phyloP scores from a whole-genome alignment of 2,797 vertebrate species.

The Pogoniulus pusillus region DNA sequence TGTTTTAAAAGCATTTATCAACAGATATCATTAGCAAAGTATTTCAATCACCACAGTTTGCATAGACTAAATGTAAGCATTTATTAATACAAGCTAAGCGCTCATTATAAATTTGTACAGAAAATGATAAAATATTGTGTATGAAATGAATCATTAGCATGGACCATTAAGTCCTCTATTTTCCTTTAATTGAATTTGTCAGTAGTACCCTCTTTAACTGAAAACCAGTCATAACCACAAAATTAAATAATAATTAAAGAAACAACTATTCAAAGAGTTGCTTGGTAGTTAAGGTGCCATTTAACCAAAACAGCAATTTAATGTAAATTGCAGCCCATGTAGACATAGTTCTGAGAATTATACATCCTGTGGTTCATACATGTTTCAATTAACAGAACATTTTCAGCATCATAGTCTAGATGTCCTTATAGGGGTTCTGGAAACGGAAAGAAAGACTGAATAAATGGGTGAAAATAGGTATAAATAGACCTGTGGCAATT shows the following conservation, averaged over 20 bases:
- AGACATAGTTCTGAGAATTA: slow-evolving; percentile 79
- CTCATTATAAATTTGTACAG: slow-evolving; percentile 89
- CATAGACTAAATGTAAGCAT: slow-evolving; percentile 78
- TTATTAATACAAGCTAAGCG: slow-evolving; percentile 84
- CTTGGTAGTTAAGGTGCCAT: slow-evolving; percentile 84
- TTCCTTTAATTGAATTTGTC: slow-evolving; percentile 98
- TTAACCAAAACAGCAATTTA: slow-evolving; percentile 87
- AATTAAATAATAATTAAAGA: slow-evolving; percentile 93
- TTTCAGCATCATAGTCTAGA: slow-evolving; percentile 52
- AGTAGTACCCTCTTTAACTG: slow-evolving; percentile 93
- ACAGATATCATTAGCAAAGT: slow-evolving; percentile 75
- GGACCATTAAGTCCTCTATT: slow-evolving; percentile 93
- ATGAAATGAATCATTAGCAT: slow-evolving; percentile 95
- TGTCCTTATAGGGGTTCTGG: slow-evolving; percentile 21
- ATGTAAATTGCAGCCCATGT: slow-evolving; percentile 84
- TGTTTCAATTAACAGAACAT: slow-evolving; percentile 74
- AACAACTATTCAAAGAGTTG: slow-evolving; percentile 87
- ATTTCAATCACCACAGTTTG: slow-evolving; percentile 81
- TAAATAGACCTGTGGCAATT: slow-evolving; percentile 17
- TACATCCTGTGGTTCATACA: slow-evolving; percentile 78
- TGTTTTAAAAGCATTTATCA: slow-evolving; percentile 71
- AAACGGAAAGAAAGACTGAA: slow-evolving; percentile 51
- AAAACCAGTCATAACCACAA: slow-evolving; percentile 89
- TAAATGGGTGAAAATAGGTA: slow-evolving; percentile 45
- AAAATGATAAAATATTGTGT: slow-evolving; percentile 92